Evolutionary conservation across 2,113 vertebrate genomes (phyloP).

Genomic region (Solea solea): DNA sequence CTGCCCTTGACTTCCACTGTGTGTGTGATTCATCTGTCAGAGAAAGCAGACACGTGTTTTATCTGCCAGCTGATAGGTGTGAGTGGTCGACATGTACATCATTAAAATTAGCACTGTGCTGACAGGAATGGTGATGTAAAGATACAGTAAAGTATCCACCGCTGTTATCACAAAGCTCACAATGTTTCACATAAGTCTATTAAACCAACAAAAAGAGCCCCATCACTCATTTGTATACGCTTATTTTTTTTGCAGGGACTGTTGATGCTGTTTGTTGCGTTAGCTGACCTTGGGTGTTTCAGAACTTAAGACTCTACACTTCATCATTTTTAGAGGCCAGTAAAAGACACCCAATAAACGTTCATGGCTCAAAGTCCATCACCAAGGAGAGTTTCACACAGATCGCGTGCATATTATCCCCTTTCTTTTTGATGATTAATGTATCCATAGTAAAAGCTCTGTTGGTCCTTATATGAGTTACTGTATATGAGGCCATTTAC

Average conservation of each 20-base stretch:
- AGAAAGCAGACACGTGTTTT: slow-evolving; percentile 2
- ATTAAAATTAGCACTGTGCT: slow-evolving; percentile 25
- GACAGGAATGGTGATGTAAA: background rate
- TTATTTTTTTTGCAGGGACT: background rate
- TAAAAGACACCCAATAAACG: slow-evolving; percentile 57
- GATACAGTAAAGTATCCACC: background rate
- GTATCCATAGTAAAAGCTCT: slow-evolving; percentile 48
- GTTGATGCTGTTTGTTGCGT: slow-evolving; percentile 28
- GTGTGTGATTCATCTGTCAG: slow-evolving; percentile 8
- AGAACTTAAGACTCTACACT: slow-evolving; percentile 26
- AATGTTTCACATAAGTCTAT: slow-evolving; percentile 2
- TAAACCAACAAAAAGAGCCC: slow-evolving; percentile 22
- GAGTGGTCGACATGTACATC: slow-evolving; percentile 36
- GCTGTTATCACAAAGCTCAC: slow-evolving; percentile 1
- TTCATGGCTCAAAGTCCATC: slow-evolving; percentile 42
- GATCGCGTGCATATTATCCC: slow-evolving; percentile 43
- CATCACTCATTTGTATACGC: background rate
- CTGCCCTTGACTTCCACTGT: slow-evolving; percentile 38
- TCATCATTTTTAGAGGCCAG: slow-evolving; percentile 45
- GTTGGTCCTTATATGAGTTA: slow-evolving; percentile 28
- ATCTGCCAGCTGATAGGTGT: background rate
- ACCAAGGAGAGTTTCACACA: slow-evolving; percentile 25
- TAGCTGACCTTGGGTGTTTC: slow-evolving; percentile 49
- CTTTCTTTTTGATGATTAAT: slow-evolving; percentile 27
- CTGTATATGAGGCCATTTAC: slow-evolving; percentile 26